Conservation (phyloP, 2,888 invertebrate genomes). For the Sturmia bella region DNA sequence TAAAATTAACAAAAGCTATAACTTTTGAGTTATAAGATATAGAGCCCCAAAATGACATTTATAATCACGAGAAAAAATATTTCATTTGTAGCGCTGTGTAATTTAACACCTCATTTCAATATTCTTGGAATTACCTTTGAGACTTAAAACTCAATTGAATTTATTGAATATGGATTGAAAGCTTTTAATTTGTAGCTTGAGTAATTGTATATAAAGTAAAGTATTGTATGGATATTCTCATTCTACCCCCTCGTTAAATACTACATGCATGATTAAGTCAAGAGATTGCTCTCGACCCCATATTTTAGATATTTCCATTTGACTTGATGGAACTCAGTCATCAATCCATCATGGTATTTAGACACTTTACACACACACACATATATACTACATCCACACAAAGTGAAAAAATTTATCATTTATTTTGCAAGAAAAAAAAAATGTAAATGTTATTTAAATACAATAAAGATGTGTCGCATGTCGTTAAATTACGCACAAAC, state of each 20-base stretch:
- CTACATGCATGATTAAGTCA: slow-evolving; percentile 22
- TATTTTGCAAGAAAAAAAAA: slow-evolving; percentile 18
- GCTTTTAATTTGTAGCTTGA: slow-evolving; percentile 29
- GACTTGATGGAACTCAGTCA: slow-evolving; percentile 40
- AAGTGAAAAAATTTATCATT: slow-evolving; percentile 22
- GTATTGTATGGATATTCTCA: background rate
- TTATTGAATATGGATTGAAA: background rate
- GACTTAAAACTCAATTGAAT: slow-evolving; percentile 6
- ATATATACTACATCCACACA: background rate
- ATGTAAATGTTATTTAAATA: slow-evolving; percentile 47
- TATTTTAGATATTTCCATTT: slow-evolving; percentile 11
- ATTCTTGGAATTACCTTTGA: too few relatives aligned
- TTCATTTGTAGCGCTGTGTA: too few relatives aligned
- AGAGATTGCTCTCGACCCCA: slow-evolving; percentile 17
- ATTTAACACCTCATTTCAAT: too few relatives aligned
- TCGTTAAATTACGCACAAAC: background rate
- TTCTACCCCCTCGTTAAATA: background rate
- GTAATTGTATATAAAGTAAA: slow-evolving; percentile 15
- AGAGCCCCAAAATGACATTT: too few relatives aligned
- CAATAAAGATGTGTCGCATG: slow-evolving; percentile 23
- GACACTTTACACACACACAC: slow-evolving; percentile 24
- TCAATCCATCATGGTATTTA: slow-evolving; percentile 63
- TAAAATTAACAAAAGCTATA: too few relatives aligned
- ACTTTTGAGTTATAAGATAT: too few relatives aligned
- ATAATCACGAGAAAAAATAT: too few relatives aligned